phyloP scores from a whole-genome alignment of 1,140 invertebrate species.

The Phymorhynchus buccinoides region DNA sequence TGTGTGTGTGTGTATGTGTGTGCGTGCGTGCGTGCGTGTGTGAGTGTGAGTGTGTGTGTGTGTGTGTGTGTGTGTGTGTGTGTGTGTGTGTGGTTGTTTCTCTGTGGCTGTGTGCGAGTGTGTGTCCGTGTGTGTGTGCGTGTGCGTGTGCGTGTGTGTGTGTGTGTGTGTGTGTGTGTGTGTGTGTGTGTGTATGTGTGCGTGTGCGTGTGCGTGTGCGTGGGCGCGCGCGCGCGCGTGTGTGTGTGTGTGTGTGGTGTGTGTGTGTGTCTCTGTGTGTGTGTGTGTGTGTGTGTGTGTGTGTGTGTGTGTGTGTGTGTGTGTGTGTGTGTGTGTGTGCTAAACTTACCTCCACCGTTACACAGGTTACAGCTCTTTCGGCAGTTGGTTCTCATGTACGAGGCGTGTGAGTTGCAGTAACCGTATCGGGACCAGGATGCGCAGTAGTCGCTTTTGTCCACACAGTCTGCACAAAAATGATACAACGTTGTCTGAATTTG shows the following conservation, averaged over 20 bases:
- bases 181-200: neutral
- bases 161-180: neutral
- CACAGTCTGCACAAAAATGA: conserved; percentile 33
- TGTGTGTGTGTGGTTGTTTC: neutral
- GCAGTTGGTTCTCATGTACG: conserved; percentile 59
- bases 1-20: too few species aligned
- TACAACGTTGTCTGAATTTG: neutral
- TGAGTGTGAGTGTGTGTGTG: neutral
- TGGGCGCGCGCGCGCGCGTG: neutral
- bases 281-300: too few species aligned
- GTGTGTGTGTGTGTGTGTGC: neutral
- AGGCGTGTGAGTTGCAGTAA: conserved; percentile 53
- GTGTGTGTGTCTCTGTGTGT: neutral
- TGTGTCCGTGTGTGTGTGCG: neutral
- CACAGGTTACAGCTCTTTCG: conserved; percentile 55
- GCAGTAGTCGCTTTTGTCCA: conserved; percentile 40
- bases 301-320: neutral
- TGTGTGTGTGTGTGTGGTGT: neutral
- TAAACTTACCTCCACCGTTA: conserved; percentile 20
- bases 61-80: conserved; percentile 24
- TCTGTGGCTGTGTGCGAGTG: neutral
- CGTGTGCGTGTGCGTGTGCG: neutral
- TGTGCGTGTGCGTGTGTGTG: neutral
- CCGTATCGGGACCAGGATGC: conserved; percentile 52
- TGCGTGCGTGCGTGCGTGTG: too few species aligned